These are phyloP conservation scores for Coluber constrictor DNA, from an alignment of 2,797 vertebrate species.

Conservation along the genomic window DNA sequence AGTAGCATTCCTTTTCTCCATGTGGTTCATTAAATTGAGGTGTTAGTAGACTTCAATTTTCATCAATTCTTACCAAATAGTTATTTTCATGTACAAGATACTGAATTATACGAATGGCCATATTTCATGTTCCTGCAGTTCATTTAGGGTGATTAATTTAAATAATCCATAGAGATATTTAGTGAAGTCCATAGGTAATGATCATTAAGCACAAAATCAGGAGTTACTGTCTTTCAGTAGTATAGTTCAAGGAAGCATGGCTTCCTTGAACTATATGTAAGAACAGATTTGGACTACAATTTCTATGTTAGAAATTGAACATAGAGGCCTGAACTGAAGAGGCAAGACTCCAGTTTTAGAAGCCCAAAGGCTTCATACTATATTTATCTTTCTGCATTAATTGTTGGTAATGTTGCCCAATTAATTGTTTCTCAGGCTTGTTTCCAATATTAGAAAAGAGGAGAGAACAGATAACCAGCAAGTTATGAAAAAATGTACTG, in stretches of 20 bases:
- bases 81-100: background rate
- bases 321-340: background rate
- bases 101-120: background rate
- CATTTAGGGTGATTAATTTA: background rate
- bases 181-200: background rate
- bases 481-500: no score
- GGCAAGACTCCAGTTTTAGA: no score
- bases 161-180: background rate
- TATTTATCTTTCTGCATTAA: background rate
- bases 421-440: background rate
- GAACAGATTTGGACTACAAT: background rate
- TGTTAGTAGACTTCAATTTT: background rate
- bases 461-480: background rate
- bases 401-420: background rate
- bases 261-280: background rate
- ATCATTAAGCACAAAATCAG: background rate
- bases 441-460: background rate
- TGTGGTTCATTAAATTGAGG: background rate
- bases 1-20: background rate
- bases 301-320: background rate
- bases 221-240: background rate
- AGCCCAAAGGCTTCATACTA: background rate
- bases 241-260: background rate
- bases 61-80: background rate
- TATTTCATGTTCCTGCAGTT: conserved; percentile 13